Evolutionary conservation across 1,140 invertebrate genomes (phyloP).

Genomic region (Leptinotarsa defecta): DNA sequence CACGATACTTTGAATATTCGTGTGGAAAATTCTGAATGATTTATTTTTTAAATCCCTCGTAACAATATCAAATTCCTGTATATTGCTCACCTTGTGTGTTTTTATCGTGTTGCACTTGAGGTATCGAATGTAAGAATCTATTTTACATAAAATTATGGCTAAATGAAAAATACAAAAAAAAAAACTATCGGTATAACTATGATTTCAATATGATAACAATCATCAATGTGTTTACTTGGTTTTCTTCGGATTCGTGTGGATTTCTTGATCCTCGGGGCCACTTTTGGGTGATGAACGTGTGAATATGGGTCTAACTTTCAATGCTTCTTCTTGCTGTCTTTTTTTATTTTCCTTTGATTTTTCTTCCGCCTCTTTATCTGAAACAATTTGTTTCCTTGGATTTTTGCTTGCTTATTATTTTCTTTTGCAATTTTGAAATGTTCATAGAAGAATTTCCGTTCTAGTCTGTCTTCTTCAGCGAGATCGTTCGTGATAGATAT

Average conservation of each 20-base stretch:
- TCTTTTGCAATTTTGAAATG: slow-evolving; percentile 10
- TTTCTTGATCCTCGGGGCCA: slow-evolving; percentile 5
- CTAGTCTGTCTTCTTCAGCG: background rate
- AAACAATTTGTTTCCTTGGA: slow-evolving; percentile 14
- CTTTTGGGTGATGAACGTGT: background rate
- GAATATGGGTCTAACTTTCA: slow-evolving; percentile 9
- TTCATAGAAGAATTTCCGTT: slow-evolving; percentile 2
- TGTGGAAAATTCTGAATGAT: too few species aligned
- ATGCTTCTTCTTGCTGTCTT: background rate
- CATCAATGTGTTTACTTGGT: background rate
- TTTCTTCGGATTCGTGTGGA: background rate
- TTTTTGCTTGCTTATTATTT: slow-evolving; percentile 16
- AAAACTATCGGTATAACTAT: background rate
- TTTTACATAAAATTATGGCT: background rate
- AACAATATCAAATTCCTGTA: too few species aligned
- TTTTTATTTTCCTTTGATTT: slow-evolving; percentile 13
- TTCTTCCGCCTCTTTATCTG: slow-evolving; percentile 13
- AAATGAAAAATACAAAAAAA: too few species aligned
- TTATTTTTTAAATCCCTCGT: too few species aligned
- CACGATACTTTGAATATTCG: too few species aligned
- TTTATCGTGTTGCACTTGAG: too few species aligned
- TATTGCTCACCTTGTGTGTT: too few species aligned
- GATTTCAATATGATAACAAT: background rate
- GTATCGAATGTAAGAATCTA: background rate
- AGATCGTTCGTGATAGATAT: slow-evolving; percentile 15